Conservation (phyloP, 2,797 vertebrate genomes). For the Urosaurus nigricauda region DNA sequence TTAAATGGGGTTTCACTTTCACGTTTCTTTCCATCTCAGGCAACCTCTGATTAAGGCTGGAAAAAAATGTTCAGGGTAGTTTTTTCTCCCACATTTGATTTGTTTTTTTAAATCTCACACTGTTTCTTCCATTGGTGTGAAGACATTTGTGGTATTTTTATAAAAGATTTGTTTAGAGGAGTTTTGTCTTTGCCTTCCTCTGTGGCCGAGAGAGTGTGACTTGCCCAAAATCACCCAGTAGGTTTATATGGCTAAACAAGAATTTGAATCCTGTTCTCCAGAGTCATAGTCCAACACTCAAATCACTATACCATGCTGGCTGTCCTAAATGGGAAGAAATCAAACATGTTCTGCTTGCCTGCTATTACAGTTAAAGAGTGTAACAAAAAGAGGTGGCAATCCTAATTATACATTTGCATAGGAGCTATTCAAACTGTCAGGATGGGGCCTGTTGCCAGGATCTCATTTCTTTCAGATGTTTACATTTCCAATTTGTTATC, state of each 20-base stretch:
- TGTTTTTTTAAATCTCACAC: neutral
- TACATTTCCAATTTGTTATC: neutral
- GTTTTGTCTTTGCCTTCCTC: too few relatives aligned
- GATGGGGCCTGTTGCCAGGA: neutral
- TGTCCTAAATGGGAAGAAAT: too few relatives aligned
- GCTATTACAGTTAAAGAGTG: too few relatives aligned
- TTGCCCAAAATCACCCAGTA: too few relatives aligned
- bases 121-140: neutral
- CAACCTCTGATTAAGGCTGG: neutral
- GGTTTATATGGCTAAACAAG: too few relatives aligned
- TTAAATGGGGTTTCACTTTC: too few relatives aligned
- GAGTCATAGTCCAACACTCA: too few relatives aligned
- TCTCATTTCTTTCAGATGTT: neutral
- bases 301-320: too few relatives aligned
- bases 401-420: neutral
- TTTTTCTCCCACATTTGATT: neutral
- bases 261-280: too few relatives aligned
- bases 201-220: too few relatives aligned
- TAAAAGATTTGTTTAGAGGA: too few relatives aligned
- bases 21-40: neutral
- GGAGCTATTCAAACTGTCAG: neutral
- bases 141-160: neutral
- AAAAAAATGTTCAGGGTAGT: neutral
- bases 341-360: too few relatives aligned
- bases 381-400: neutral